Evolutionary conservation across 2,113 vertebrate species (phyloP).

Genomic region (Pardalotus punctatus): DNA sequence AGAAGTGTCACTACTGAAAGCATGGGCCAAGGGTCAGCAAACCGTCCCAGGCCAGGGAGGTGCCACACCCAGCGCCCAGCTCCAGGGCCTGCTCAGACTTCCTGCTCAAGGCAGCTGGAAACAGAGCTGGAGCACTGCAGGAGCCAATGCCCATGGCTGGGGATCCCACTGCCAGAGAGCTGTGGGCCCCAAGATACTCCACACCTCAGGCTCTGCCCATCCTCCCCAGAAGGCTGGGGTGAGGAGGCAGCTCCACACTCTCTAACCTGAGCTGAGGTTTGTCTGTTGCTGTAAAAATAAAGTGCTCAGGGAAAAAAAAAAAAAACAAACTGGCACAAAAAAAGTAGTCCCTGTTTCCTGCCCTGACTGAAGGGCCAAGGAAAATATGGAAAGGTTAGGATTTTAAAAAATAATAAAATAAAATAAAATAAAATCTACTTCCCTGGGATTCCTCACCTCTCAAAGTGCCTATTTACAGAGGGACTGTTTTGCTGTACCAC

Average conservation of each 20-base stretch:
- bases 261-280: slow-evolving; percentile 30
- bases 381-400: background rate
- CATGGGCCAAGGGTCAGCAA: background rate
- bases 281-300: slow-evolving; percentile 48
- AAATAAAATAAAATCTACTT: background rate
- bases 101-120: background rate
- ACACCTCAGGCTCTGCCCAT: background rate
- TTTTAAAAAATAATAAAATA: slow-evolving; percentile 6
- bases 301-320: background rate
- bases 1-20: background rate
- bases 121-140: background rate
- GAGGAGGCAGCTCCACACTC: background rate
- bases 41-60: background rate
- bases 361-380: background rate
- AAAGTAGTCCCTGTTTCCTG: background rate
- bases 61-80: background rate
- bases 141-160: background rate
- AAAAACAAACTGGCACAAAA: slow-evolving; percentile 35
- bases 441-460: background rate
- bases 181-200: fast-evolving
- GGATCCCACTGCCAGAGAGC: background rate
- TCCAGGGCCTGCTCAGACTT: background rate
- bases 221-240: background rate
- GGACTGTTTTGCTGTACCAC: background rate
- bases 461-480: background rate